Evolutionary conservation across 1,140 invertebrate genomes (phyloP), one percentile per base, ranked within the genome.

Genomic region (Diabrotica virgifera): DNA sequence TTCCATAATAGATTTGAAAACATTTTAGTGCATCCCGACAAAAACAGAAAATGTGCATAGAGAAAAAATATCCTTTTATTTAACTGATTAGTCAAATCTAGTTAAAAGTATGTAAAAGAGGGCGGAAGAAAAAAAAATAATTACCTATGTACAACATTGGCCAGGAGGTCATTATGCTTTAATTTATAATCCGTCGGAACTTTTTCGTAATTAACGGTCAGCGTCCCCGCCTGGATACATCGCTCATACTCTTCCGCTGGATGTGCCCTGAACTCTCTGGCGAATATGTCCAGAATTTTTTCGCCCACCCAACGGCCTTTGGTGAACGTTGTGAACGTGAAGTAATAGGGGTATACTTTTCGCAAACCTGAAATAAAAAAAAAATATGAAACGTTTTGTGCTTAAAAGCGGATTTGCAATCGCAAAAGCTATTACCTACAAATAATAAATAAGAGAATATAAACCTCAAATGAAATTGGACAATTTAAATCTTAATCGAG

Each of bases 281-380:
- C 88, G 80, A 98, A 98, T 12, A 99, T 94, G 74, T 99, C 96
- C 53, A 96, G 82, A 54, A 99, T 91, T 75, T 92, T 91, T 76
- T 95, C 91, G 12, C 95, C 95, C 5, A 98, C 90, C 98, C 97
- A 99, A 68, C 97, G 87, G 0, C 95, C 95, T 83, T 99, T 99
- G 10, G 94, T 96, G 82, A 96, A 96, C 8, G 96, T 96, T 54
- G 92, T 94, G 81, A 98, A 99, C 10, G 93, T 96, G 81, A 95
- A 98, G 80, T 96, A 96, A 82, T 99, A 99, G 0, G 97, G 97
- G 79, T 97, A 96, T 0, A 99, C 96, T 85, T 99, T 98, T 63
- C 97, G 86, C 60, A 99, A 85, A 70, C 95, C 96, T 97, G 83
- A 40, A 81, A 80, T 78, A 59, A 46, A 24, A 24, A 24, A 24